A percentile compares a stretch with the other conserved stretches of the same genome.
phyloP scores from a whole-genome alignment of 2,113 vertebrate species.

The Crotalus helleri region DNA sequence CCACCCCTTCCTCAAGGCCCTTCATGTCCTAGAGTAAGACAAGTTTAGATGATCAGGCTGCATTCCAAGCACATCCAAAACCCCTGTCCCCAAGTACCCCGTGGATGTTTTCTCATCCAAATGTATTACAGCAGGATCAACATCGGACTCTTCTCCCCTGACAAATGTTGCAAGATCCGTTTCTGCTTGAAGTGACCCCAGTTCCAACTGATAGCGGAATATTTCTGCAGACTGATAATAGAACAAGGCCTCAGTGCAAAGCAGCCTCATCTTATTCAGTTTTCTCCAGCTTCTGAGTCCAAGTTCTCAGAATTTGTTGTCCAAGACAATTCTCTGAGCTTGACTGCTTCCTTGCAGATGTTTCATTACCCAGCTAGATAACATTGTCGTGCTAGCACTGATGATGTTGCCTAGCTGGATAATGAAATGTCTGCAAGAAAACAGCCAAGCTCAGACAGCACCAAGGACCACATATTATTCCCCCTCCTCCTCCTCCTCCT shows the following conservation, averaged over 20 bases:
- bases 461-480: too few relatives aligned
- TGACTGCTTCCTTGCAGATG: too few relatives aligned
- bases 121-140: neutral
- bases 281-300: neutral
- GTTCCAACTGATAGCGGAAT: neutral
- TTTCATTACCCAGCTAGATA: too few relatives aligned
- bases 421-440: neutral
- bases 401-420: neutral
- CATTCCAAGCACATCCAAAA: neutral
- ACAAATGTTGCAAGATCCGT: neutral
- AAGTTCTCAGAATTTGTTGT: neutral
- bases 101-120: neutral
- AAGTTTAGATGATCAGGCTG: neutral
- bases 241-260: neutral
- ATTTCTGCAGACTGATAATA: neutral
- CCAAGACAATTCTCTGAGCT: neutral
- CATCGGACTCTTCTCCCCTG: neutral
- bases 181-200: neutral
- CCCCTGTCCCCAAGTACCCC: too few relatives aligned
- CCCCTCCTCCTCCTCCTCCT: too few relatives aligned
- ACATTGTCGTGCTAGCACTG: neutral
- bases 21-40: slow-evolving; percentile 66
- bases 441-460: too few relatives aligned
- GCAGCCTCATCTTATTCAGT: neutral
- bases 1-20: slow-evolving; percentile 71